Evolutionary conservation across 2,113 vertebrate genomes (phyloP).

Genomic region (Pagrus major): DNA sequence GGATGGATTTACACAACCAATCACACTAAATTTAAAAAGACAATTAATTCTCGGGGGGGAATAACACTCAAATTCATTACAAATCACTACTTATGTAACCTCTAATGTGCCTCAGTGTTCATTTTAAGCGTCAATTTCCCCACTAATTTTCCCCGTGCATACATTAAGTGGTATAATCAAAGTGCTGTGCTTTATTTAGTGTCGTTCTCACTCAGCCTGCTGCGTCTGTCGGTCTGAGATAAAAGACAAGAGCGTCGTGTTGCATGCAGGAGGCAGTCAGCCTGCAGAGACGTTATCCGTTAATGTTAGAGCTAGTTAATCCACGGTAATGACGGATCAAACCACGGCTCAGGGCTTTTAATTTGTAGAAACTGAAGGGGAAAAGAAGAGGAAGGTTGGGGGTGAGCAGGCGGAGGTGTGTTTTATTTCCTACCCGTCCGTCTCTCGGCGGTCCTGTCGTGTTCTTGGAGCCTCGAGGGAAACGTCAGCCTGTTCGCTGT

Average conservation of each 20-base stretch:
- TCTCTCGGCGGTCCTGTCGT: not conserved
- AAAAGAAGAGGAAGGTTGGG: not conserved
- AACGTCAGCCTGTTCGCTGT: not conserved
- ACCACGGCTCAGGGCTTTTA: not conserved
- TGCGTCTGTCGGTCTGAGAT: slow-evolving; percentile 43
- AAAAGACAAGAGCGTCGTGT: slow-evolving; percentile 17
- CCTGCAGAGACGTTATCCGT: slow-evolving; percentile 26
- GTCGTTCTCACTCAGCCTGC: not conserved
- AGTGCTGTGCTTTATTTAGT: slow-evolving; percentile 43
- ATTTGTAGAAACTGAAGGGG: slow-evolving; percentile 14
- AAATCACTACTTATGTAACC: slow-evolving; percentile 43
- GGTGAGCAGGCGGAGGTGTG: not conserved
- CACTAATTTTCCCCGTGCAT: slow-evolving; percentile 36
- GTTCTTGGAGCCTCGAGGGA: slow-evolving; percentile 9
- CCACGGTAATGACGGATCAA: slow-evolving; percentile 50
- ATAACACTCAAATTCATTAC: slow-evolving; percentile 45
- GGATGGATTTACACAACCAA: slow-evolving; percentile 32
- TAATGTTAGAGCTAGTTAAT: slow-evolving; percentile 33
- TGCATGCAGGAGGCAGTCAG: slow-evolving; percentile 14
- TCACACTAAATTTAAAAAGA: slow-evolving; percentile 44
- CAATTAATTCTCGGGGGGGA: slow-evolving; percentile 60
- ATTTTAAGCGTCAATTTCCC: slow-evolving; percentile 37
- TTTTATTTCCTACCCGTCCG: not conserved
- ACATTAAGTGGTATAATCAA: slow-evolving; percentile 38
- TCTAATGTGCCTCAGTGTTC: slow-evolving; percentile 40